phyloP scores from a whole-genome alignment of 2,797 vertebrate species.

The Hemibagrus guttatus region DNA sequence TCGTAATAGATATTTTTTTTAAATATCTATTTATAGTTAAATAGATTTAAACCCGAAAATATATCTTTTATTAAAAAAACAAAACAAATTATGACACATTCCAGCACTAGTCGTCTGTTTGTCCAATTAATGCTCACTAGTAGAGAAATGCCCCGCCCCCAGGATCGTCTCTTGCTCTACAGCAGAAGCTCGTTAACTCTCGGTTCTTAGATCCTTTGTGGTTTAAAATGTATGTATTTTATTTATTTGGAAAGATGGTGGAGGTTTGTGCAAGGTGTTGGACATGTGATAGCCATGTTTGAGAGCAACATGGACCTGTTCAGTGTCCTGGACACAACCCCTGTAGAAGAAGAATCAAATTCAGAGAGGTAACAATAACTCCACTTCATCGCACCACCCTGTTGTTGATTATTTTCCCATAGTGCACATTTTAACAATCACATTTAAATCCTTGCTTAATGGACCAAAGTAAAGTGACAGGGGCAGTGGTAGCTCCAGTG shows the following conservation, averaged over 20 bases:
- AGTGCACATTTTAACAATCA: too few relatives aligned
- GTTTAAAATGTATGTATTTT: neutral
- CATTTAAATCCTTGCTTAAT: too few relatives aligned
- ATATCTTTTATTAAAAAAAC: neutral
- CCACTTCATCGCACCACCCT: too few relatives aligned
- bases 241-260: neutral
- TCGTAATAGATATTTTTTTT: neutral
- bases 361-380: too few relatives aligned
- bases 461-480: too few relatives aligned
- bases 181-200: neutral
- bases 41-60: too few relatives aligned
- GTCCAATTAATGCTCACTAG: neutral
- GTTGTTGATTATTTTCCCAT: too few relatives aligned
- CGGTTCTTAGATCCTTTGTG: neutral
- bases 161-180: neutral
- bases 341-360: too few relatives aligned
- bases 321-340: neutral
- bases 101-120: neutral
- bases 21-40: too few relatives aligned
- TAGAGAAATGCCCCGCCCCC: neutral
- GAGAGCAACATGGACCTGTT: neutral
- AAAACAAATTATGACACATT: neutral
- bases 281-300: neutral
- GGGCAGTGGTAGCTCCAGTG: too few relatives aligned
- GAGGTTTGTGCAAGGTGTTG: neutral